Base-by-base conservation (phyloP, 2,113 vertebrate genomes). In the Chamaea fasciata region DNA sequence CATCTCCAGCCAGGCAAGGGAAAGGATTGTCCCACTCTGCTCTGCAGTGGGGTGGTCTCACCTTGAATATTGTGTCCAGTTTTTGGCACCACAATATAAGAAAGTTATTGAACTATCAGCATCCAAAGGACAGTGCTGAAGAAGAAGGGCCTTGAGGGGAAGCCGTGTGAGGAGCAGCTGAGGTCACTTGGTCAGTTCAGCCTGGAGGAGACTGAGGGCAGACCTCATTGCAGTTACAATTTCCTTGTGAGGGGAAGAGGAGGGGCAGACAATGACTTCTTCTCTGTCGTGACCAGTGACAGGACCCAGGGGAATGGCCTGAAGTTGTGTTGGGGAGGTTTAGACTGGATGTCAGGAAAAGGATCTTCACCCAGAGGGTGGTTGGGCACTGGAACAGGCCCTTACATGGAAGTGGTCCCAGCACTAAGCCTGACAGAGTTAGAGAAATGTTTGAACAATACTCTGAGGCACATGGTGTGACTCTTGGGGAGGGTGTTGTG, bases 1-100 rank as follows among this genome's bases (percentile, higher is more conserved):
- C 11, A 46, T 39, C 0, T 0, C 9, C 28, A 28, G 31, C 37
- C 0, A 0, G 50, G 42, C 15, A 41, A 23, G 41, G 69, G 49
- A 23, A 18, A 14, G 10, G 23, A 13, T n/a, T 65, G n/a, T 13
- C 10, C 59, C 0, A 0, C n/a, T 64, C 41, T 84, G 41, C 59
- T 28, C 49, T 84, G 49, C 0, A 0, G 23, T 19, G 49, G 28
- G 9, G 6, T 1, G 0, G n/a, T 3, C 41, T 65, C 42, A n/a
- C 15, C n/a, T 28, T 10, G 6, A 74, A 3, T 15, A 5, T 3
- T 64, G 9, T 4, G 15, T 1, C 2, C 59, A n/a, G n/a, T 3
- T 28, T 62, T n/a, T 22, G 59, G n/a, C 8, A 24, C 15, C 23
- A 65, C 6, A 49, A 4, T 49, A 7, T 15, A 74, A 28, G 28